phyloP scores from a whole-genome alignment of 2,797 vertebrate species.

The Mus minutoides region DNA sequence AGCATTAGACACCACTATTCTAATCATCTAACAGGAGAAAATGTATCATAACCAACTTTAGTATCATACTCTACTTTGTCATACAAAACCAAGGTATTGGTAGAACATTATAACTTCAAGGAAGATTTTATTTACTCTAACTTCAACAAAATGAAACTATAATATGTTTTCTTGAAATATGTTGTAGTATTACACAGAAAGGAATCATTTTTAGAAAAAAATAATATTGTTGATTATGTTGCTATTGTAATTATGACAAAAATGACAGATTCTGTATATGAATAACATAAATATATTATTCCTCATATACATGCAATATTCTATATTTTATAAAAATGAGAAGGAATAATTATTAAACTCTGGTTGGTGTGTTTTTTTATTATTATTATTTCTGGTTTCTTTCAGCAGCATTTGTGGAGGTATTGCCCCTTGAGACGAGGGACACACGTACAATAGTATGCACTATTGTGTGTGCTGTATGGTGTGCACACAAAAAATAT shows the following conservation, averaged over 20 bases:
- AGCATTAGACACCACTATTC: constrained; percentile 9
- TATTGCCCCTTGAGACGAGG: neutral
- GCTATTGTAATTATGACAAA: neutral
- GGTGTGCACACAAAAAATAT: neutral
- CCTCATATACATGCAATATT: neutral
- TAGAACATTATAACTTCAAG: neutral
- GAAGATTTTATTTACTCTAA: neutral
- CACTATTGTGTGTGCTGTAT: neutral
- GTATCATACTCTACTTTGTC: neutral
- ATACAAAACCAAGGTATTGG: neutral
- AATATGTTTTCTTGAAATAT: constrained; percentile 7
- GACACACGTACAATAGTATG: neutral
- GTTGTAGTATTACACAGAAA: neutral
- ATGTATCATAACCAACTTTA: neutral
- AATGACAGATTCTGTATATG: neutral
- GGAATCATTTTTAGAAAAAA: constrained; percentile 15
- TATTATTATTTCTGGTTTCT: neutral
- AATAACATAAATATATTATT: neutral
- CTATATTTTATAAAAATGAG: neutral
- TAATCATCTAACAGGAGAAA: neutral
- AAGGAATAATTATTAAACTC: neutral
- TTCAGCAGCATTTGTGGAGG: no score
- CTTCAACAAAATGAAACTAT: constrained; percentile 26
- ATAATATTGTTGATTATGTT: neutral
- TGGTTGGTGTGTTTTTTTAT: neutral